A percentile compares a stretch with the other conserved stretches of the same genome.
phyloP scores from a whole-genome alignment of 2,113 vertebrate genomes.

The Gnathonemus longibarbis region DNA sequence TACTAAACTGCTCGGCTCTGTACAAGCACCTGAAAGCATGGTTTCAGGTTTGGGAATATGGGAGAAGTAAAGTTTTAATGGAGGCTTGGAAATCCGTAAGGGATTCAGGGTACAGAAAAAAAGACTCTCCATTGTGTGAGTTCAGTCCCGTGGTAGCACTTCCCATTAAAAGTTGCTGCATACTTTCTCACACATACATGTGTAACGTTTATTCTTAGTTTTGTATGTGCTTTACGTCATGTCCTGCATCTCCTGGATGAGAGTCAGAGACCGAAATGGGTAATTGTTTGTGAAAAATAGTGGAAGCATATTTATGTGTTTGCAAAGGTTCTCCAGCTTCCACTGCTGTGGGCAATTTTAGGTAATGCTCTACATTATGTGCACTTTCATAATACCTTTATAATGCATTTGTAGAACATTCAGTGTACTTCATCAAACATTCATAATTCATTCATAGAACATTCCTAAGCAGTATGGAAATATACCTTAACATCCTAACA shows the following conservation, averaged over 20 bases:
- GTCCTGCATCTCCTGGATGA: background rate
- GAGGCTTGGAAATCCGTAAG: background rate
- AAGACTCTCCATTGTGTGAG: background rate
- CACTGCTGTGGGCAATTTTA: background rate
- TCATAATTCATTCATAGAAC: background rate
- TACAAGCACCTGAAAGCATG: background rate
- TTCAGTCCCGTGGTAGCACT: background rate
- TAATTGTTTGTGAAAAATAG: background rate
- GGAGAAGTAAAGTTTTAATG: background rate
- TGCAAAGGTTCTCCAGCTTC: background rate
- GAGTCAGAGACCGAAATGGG: background rate
- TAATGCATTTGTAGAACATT: background rate
- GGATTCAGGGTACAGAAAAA: background rate
- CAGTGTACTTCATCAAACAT: background rate
- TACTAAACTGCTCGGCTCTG: background rate
- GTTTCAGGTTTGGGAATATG: conserved; percentile 1
- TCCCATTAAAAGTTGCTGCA: background rate
- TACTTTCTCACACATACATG: background rate
- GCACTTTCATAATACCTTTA: background rate
- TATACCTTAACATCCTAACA: background rate
- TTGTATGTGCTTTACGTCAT: background rate
- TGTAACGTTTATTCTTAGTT: background rate
- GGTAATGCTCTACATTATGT: background rate
- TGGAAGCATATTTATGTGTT: background rate
- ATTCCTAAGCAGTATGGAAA: background rate